Evolutionary conservation across 2,797 vertebrate species (phyloP), one percentile per base, ranked within the genome.

Genomic region (Nannoperca obscura): DNA sequence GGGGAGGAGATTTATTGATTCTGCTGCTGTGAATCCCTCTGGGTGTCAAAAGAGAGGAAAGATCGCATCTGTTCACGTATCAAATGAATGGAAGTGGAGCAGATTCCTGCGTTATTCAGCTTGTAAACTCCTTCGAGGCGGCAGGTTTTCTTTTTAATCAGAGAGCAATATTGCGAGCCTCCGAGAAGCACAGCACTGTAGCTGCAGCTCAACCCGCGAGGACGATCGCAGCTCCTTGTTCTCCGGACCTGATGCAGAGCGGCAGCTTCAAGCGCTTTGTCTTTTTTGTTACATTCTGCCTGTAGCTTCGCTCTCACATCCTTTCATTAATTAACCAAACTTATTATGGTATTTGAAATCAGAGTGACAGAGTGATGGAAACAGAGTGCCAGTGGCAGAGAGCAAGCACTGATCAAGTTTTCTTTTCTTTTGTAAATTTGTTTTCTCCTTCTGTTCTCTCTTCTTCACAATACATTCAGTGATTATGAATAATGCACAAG

Each of bases 401-500:
- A 81, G 53, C 22, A 32, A 70, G 36, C 52, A 65, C 74, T 71
- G 76, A 83, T 86, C 70, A 54, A 67, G 57, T 86, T 80, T 71
- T 59, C 58, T 44, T 20, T 30, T 3, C n/a, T 20, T 8, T 57
- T 66, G 47, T 60, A n/a, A 66, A 20, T 5, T 15, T 27, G n/a
- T 59, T 44, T 67, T 65, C 59, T 53, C 53, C 34, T 75, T 78
- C 53, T 69, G 59, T 71, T 78, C 78, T 81, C 75, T 40, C 38
- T 20, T 78, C 75, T 42, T 71, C 71, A 73, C 86, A 82, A 68
- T 84, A 62, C 73, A 68, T 77, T 71, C 74, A 63, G 66, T 13
- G 52, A 63, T 75, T 24, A 92, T 93, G 84, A 93, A 94, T 94
- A 92, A 94, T 93, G 85, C 81, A 94, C 74, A 24, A 76, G 69